Evolutionary conservation across 2,888 invertebrate species (phyloP).

Genomic region (Electrophaes corylata): DNA sequence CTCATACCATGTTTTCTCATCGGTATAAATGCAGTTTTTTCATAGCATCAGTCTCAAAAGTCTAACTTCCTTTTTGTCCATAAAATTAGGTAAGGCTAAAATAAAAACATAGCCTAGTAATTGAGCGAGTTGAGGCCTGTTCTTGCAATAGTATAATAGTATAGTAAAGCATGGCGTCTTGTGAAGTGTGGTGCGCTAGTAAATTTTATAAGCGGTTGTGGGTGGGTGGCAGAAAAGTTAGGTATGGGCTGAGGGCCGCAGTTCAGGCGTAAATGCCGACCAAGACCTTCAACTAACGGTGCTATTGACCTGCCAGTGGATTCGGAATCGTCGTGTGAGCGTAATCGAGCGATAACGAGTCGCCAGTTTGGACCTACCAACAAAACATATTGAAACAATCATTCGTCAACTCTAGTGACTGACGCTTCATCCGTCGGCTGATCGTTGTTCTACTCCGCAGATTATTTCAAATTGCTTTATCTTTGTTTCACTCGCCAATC

Average conservation of each 20-base stretch:
- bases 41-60: too few relatives aligned
- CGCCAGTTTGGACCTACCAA: constrained; percentile 29
- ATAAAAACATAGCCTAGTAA: too few relatives aligned
- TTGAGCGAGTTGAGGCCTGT: too few relatives aligned
- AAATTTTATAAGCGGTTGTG: constrained; percentile 31
- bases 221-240: constrained; percentile 43
- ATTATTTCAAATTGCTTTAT: constrained; percentile 57
- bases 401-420: constrained; percentile 20
- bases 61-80: too few relatives aligned
- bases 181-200: constrained; percentile 3
- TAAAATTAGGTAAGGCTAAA: too few relatives aligned
- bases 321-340: constrained; percentile 34
- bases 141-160: too few relatives aligned
- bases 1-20: too few relatives aligned
- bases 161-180: constrained; percentile 3
- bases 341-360: constrained; percentile 49
- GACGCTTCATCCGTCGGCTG: constrained; percentile 32
- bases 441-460: constrained; percentile 37
- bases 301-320: constrained; percentile 63
- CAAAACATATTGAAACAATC: constrained; percentile 34
- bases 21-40: too few relatives aligned
- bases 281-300: constrained; percentile 70
- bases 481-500: constrained; percentile 14
- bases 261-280: constrained; percentile 41
- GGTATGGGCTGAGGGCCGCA: constrained; percentile 44